These are phyloP conservation scores for Clarias macrocephalus DNA, from an alignment of 2,113 vertebrate genomes.

Conservation along the genomic window DNA sequence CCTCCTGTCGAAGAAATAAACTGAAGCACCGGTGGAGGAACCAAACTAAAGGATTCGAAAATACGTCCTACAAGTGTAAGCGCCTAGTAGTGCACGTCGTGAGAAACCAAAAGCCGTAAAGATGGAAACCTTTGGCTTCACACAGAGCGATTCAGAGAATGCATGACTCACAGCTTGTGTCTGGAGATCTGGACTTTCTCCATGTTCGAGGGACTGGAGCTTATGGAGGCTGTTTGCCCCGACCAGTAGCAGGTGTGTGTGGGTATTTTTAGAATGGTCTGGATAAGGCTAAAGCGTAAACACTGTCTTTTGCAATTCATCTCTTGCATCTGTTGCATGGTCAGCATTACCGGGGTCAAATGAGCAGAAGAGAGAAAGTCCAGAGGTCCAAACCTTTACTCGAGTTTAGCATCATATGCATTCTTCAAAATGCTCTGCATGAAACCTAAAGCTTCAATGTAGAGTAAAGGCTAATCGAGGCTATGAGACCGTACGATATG, in stretches of 20 bases:
- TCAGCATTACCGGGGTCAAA: conserved; percentile 39
- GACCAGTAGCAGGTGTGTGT: conserved; percentile 45
- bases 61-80: neutral
- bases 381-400: conserved; percentile 12
- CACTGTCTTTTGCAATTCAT: conserved; percentile 39
- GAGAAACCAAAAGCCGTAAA: neutral
- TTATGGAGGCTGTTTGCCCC: conserved; percentile 34
- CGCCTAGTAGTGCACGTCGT: neutral
- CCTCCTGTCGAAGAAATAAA: neutral
- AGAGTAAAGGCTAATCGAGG: too few species aligned
- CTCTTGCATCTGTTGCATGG: conserved; percentile 38
- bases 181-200: conserved; percentile 17
- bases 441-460: neutral
- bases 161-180: conserved; percentile 10
- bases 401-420: conserved; percentile 4
- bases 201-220: conserved; percentile 19
- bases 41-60: neutral
- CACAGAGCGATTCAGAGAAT: neutral
- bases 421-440: neutral
- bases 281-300: conserved; percentile 30
- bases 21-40: neutral
- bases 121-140: neutral
- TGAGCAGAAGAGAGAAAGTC: conserved; percentile 34
- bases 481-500: neutral
- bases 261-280: conserved; percentile 48